Base-by-base conservation (phyloP, 2,113 vertebrate species). In the Macrotis lagotis region DNA sequence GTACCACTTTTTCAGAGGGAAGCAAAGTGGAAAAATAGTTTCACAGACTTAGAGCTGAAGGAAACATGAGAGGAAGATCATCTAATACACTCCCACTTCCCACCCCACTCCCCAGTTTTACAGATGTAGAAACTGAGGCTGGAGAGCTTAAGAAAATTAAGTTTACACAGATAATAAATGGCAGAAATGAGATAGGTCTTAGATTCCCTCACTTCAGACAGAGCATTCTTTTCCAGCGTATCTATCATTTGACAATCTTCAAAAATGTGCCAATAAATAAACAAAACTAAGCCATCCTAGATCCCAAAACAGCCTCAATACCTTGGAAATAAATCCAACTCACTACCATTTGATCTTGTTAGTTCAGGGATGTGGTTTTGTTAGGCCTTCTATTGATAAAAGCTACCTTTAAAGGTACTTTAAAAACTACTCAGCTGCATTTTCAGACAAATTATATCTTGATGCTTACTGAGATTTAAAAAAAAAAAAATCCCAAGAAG, bases 341-440 rank as follows among this genome's bases (percentile, higher is more conserved):
- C 91, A 26, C 22, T 97, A 88, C 88, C 95, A 52, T 94, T 95
- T 88, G 93, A 95, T 94, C 91, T 95, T 92, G 53, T 59, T 91
- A 91, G 52, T 74, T 96, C 25, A 91, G 50, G 9, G 25, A 31
- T 88, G 51, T 74, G 95, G 91, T 28, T 59, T 92, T 96, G 94
- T 83, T 89, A 96, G 96, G 89, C 92, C 0, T n/a, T 90, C 52
- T 91, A 91, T 83, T 92, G 91, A 94, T 90, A 96, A 94, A 96
- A 97, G 50, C 48, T 66, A 52, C 52, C 97, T 97, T 94, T 94
- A 94, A 95, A 96, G 52, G 25, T 91, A 59, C 92, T 93, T 91
- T 92, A 90, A 93, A 49, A 96, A 90, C 74, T 93, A 9, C 47
- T 88, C 7, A n/a, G 2, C 50, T 94, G 96, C 93, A 28, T 94